Evolutionary conservation across 2,888 invertebrate genomes (phyloP), one percentile per base, ranked within the genome.

Genomic region (Ethmia dodecea): DNA sequence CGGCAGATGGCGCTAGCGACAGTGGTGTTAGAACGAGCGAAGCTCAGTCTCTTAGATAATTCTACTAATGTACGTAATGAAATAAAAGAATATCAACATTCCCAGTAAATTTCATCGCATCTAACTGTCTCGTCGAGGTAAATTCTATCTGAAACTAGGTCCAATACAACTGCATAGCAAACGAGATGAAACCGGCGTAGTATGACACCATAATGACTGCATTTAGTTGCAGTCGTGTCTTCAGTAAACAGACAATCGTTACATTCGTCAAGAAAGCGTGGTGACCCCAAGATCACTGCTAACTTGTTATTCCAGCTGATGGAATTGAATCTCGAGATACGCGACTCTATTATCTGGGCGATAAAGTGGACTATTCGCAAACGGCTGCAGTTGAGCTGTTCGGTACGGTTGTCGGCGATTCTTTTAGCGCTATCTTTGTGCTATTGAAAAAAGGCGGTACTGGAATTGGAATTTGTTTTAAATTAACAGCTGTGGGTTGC

Each of bases 251-350:
- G 37, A 43, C 28, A 25, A 31, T 50, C 43, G 62, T 69, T 68
- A 67, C 52, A 45, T 42, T 34, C 38, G 41, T 45, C 45, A 60
- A 53, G 71, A 71, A 71, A 71, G 71, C 69, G 69, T 69, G 66
- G 57, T 64, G 69, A 70, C 68, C 67, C 43, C 49, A 31, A 33
- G 24, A 33, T 24, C 29, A 13, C 15, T 29, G 16, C 18, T 15
- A 28, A 28, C 12, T 16, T 8, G 14, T 25, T 13, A 16, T 16
- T 15, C 2, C n/a, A 11, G 11, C 16, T 12, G 6, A 3, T 16
- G 5, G 11, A 10, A 3, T 10, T 11, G 2, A 12, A 6, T 26
- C 11, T 26, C 6, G 2, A n/a, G 6, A n/a, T 3, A 26, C 12
- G 11, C 22, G 9, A 9, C n/a, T 22, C 9, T 22, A 22, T 22